Percentiles rank a stretch among this genome's conserved stretches.
Conservation (phyloP, 2,888 invertebrate species). For the Laspeyria flexula region DNA sequence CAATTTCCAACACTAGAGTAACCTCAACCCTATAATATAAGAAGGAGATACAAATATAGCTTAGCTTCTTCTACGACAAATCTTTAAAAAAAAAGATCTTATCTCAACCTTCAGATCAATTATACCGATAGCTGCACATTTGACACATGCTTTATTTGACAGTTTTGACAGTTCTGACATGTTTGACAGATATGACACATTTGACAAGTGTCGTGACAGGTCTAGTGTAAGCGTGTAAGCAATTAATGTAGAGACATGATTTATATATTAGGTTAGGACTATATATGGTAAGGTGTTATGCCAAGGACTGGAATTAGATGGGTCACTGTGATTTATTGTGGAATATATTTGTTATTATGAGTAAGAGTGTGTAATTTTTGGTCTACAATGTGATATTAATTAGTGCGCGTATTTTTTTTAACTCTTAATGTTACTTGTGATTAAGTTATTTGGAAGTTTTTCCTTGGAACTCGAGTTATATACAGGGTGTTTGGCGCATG, state of each 20-base stretch:
- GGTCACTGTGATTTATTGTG: conserved; percentile 6
- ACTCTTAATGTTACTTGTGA: too few relatives aligned
- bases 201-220: conserved; percentile 48
- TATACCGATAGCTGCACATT: conserved; percentile 51
- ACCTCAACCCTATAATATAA: too few relatives aligned
- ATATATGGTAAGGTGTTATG: conserved; percentile 22
- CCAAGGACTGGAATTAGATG: conserved; percentile 26
- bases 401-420: too few relatives aligned
- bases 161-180: conserved; percentile 43
- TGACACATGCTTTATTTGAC: conserved; percentile 44
- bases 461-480: too few relatives aligned
- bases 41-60: conserved; percentile 1
- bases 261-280: conserved; percentile 28
- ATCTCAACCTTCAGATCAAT: conserved; percentile 53
- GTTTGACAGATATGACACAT: conserved; percentile 33
- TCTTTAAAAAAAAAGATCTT: conserved; percentile 36
- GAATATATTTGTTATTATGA: too few relatives aligned
- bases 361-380: too few relatives aligned
- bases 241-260: conserved; percentile 40
- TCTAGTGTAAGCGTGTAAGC: conserved; percentile 39
- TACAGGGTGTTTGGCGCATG: too few relatives aligned
- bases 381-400: too few relatives aligned
- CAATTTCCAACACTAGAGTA: too few relatives aligned
- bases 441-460: too few relatives aligned
- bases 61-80: conserved; percentile 12